Evolutionary conservation across 2,113 vertebrate species (phyloP).

Genomic region (Varanus komodoensis): DNA sequence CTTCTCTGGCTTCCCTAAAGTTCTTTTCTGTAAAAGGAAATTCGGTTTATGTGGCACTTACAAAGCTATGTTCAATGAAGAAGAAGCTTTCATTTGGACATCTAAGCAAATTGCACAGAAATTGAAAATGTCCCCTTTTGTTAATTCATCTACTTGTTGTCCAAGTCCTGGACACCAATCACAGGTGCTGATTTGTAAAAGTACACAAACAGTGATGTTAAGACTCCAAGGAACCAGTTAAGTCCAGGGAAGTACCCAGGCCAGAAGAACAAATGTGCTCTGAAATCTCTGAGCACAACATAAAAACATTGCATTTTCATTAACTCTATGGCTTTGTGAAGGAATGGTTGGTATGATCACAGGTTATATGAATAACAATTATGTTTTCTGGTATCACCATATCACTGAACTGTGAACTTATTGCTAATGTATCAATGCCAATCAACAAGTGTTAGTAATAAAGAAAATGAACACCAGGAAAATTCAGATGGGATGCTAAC

Average conservation of each 20-base stretch:
- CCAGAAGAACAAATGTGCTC: not conserved
- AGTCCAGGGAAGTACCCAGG: not conserved
- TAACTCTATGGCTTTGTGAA: not conserved
- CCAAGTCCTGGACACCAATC: not conserved
- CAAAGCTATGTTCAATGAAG: not conserved
- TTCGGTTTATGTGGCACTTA: not conserved
- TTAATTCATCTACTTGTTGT: not conserved
- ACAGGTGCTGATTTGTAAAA: not conserved
- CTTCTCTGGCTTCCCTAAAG: not conserved
- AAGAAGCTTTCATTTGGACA: not conserved
- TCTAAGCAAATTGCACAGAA: not conserved
- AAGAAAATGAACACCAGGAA: not conserved
- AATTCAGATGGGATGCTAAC: not conserved
- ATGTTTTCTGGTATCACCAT: not conserved
- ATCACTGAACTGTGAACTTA: not conserved
- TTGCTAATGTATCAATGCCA: not conserved
- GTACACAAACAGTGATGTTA: not conserved
- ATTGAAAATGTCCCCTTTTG: not conserved
- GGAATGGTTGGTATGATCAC: not conserved
- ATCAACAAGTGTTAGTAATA: not conserved
- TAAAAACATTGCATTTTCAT: not conserved
- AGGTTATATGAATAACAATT: not conserved
- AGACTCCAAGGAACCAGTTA: not conserved
- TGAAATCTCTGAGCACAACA: not conserved
- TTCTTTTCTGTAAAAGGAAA: not conserved